Conservation (phyloP, 2,113 vertebrate genomes). For the Ictidomys tridecemlineatus region DNA sequence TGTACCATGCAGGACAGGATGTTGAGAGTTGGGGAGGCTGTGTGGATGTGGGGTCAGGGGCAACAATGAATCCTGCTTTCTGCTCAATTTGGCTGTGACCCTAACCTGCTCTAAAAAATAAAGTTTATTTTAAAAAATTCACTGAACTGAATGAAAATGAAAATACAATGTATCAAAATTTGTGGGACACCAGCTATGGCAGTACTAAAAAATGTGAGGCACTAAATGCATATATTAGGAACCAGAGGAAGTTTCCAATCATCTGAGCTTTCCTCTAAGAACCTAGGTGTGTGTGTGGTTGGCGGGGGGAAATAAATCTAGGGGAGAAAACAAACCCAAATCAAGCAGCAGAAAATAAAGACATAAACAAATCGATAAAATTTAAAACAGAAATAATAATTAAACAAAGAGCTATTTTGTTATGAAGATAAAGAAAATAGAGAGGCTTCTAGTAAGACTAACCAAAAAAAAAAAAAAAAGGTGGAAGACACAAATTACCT, state of each 20-base stretch:
- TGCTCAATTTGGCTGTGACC: background rate
- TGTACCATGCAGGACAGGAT: background rate
- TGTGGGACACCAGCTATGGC: background rate
- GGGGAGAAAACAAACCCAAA: slow-evolving; percentile 1
- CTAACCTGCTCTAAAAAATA: background rate
- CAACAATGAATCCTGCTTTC: background rate
- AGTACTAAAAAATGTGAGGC: background rate
- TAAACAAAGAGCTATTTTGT: background rate
- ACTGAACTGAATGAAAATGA: background rate
- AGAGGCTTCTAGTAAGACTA: background rate
- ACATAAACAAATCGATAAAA: background rate
- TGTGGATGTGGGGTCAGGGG: background rate
- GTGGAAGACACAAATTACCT: background rate
- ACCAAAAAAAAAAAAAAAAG: background rate
- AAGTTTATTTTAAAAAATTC: background rate
- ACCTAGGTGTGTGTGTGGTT: too few relatives aligned
- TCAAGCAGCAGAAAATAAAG: slow-evolving; percentile 14
- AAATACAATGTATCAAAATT: background rate
- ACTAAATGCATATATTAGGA: background rate
- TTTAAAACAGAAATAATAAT: slow-evolving; percentile 28
- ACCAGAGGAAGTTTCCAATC: background rate
- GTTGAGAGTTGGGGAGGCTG: background rate
- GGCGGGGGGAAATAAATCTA: background rate
- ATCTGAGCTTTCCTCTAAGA: background rate
- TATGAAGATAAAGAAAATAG: slow-evolving; percentile 32